Conservation (phyloP, 2,113 vertebrate genomes). For the Ursus arctos region DNA sequence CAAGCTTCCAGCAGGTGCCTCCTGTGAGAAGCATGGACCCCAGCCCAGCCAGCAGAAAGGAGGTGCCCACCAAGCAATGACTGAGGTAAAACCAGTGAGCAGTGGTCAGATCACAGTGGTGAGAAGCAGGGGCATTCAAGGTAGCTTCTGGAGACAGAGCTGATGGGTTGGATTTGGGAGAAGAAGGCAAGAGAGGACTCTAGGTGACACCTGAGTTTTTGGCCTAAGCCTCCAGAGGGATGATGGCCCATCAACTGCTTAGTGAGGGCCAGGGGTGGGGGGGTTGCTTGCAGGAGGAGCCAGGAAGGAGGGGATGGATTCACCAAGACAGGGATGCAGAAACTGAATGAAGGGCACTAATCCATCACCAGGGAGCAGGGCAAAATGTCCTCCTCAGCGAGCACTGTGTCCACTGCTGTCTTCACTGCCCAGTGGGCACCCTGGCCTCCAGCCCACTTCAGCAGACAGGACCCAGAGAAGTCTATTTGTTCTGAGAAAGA, state of each 20-base stretch:
- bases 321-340: not conserved
- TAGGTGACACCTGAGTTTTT: not conserved
- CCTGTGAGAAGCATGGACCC: not conserved
- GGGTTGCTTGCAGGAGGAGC: not conserved
- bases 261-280: not conserved
- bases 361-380: not conserved
- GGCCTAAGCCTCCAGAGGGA: not conserved
- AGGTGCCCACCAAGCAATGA: not conserved
- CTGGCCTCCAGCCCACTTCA: not conserved
- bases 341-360: not conserved
- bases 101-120: not conserved
- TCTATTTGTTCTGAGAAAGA: not conserved
- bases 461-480: not conserved
- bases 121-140: not conserved
- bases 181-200: not conserved
- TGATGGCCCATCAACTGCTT: not conserved
- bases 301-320: too few species aligned
- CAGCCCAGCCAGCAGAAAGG: not conserved
- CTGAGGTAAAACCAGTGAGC: not conserved
- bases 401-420: not conserved
- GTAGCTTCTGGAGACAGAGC: not conserved
- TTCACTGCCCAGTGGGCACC: not conserved
- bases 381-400: not conserved
- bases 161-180: not conserved
- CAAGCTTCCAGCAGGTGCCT: not conserved